Base-by-base conservation (phyloP, 2,113 vertebrate species). In the Erythrolamprus reginae region DNA sequence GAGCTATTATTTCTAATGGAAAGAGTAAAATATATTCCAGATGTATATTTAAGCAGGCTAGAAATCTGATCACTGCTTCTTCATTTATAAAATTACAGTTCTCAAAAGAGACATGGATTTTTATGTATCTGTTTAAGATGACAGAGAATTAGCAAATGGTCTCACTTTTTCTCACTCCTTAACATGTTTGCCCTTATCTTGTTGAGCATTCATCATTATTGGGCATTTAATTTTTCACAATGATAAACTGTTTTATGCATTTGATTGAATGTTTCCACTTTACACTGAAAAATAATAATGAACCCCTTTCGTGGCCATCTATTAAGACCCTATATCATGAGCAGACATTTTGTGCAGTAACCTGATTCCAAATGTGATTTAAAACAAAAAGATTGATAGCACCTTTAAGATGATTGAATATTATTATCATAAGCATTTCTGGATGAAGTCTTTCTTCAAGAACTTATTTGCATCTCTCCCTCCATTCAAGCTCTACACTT, bases 61-160 rank as follows among this genome's bases (percentile, higher is more conserved):
- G 77, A 47, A 91, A 88, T 61, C 77, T 61, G 90, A 56, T 53
- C 77, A 24, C 70, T 90, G 52, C 70, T 48, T 88, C 86, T 91
- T 91, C 86, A 84, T 84, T 91, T 86, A 91, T 88, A 88, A 91
- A 91, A 88, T 61, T 84, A 88, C 84, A 91, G 77, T 84, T 58
- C 90, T 84, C 90, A 52, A 61, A 88, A 91, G 86, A 47, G 15
- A 84, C 50, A 91, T 51, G 77, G n/a, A 61, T 58, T 88, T 88
- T 91, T 90, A 77, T 88, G 52, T 61, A 53, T 61, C 13, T 87
- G 65, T 48, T 47, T 87, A 82, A 87, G 10, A 88, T 61, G 90
- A 88, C 90, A 65, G 70, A 82, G n/a, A 58, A 88, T 83, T 53
- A 91, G 88, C 86, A 83, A 56, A 83, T 88, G 28, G 47, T 89